A percentile compares a stretch with the other conserved stretches of the same genome.
phyloP scores from a whole-genome alignment of 2,888 invertebrate genomes.

The Tipula unca region DNA sequence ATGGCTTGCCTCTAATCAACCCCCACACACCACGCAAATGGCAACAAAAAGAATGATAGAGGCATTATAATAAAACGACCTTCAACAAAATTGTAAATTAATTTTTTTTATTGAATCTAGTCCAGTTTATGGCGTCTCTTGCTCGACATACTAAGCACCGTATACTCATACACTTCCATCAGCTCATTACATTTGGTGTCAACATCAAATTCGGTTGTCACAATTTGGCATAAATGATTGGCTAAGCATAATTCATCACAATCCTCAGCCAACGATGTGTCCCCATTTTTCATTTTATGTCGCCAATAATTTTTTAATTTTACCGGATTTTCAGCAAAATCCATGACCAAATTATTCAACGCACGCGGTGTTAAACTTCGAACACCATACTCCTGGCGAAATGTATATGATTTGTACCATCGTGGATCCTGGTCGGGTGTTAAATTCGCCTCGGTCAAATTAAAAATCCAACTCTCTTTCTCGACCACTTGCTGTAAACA shows the following conservation, averaged over 20 bases:
- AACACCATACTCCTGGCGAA: slow-evolving; percentile 55
- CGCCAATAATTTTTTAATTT: slow-evolving; percentile 24
- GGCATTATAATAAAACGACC: neutral
- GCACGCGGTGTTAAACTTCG: slow-evolving; percentile 48
- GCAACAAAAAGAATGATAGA: neutral
- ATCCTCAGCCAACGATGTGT: slow-evolving; percentile 21
- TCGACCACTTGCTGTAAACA: slow-evolving; percentile 52
- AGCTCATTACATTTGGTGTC: slow-evolving; percentile 23
- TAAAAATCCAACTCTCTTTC: slow-evolving; percentile 60
- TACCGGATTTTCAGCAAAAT: slow-evolving; percentile 41
- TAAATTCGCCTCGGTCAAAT: slow-evolving; percentile 60
- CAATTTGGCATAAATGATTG: slow-evolving; percentile 21
- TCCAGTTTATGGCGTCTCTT: neutral
- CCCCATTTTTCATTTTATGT: slow-evolving; percentile 23
- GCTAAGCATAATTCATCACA: slow-evolving; percentile 23
- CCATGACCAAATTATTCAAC: slow-evolving; percentile 48
- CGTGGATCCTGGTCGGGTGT: slow-evolving; percentile 46
- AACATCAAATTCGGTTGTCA: slow-evolving; percentile 22
- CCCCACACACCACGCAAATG: no score
- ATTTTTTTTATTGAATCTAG: neutral
- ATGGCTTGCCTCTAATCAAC: neutral
- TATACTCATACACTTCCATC: slow-evolving; percentile 21
- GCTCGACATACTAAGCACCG: neutral
- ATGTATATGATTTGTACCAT: slow-evolving; percentile 64
- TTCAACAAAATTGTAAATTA: neutral